These are phyloP conservation scores for Aplysina aerophoba DNA, from an alignment of 37 sponge, comb jelly and placozoan genomes.

Conservation along the genomic window DNA sequence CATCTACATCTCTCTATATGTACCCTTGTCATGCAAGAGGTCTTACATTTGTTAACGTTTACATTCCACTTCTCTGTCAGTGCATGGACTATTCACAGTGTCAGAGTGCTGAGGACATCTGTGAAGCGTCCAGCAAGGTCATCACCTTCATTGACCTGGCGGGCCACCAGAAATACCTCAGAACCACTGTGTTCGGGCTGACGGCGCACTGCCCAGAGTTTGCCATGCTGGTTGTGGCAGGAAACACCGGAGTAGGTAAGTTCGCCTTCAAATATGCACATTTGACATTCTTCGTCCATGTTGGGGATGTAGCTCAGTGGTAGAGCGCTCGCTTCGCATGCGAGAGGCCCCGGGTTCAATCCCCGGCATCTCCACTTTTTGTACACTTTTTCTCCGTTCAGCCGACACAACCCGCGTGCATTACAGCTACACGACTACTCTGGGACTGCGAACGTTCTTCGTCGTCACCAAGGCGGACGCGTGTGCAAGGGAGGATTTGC, in stretches of 20 bases:
- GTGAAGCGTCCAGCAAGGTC: constrained; percentile 91
- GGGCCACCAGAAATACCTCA: constrained; percentile 96
- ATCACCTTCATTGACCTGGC: constrained; percentile 98
- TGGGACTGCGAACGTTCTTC: constrained; percentile 84
- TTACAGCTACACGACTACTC: constrained; percentile 83
- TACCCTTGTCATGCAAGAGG: background rate
- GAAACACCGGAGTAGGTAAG: constrained; percentile 93
- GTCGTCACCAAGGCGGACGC: constrained; percentile 93
- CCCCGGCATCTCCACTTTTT: constrained; percentile 99
- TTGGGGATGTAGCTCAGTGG: constrained; percentile 99
- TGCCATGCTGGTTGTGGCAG: constrained; percentile 91
- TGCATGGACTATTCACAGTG: constrained; percentile 81
- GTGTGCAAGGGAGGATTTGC: constrained; percentile 55
- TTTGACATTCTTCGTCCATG: background rate
- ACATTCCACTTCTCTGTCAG: background rate
- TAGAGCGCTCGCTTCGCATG: constrained; percentile 99
- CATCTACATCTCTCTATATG: too few species aligned
- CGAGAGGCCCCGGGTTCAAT: constrained; percentile 99
- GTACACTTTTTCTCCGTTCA: constrained; percentile 45
- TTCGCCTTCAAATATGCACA: constrained; percentile 26
- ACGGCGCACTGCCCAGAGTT: constrained; percentile 92
- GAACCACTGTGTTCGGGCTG: constrained; percentile 96
- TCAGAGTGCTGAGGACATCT: constrained; percentile 86
- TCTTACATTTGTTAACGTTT: background rate
- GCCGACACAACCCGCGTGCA: constrained; percentile 93